phyloP scores from a whole-genome alignment of 2,797 vertebrate species.

The Amphiprion clarkii region DNA sequence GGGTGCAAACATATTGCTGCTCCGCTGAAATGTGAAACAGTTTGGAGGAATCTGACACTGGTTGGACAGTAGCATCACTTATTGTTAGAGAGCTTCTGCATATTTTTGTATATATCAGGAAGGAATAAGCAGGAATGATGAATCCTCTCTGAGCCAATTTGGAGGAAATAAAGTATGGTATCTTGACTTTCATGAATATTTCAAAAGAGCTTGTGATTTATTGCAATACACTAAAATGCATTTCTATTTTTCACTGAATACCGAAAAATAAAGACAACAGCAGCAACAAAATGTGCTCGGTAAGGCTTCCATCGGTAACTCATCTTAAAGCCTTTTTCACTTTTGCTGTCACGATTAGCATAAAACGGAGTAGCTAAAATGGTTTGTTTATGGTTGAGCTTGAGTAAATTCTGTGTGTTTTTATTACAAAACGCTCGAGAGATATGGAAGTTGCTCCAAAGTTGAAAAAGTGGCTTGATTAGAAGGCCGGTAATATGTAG shows the following conservation, averaged over 20 bases:
- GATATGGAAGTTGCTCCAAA: slow-evolving; percentile 22
- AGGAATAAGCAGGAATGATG: background rate
- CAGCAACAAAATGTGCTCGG: too few relatives aligned
- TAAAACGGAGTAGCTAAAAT: background rate
- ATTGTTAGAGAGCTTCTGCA: background rate
- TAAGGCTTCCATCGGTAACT: too few relatives aligned
- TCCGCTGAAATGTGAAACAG: background rate
- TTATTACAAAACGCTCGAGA: slow-evolving; percentile 36
- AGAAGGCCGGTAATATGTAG: background rate
- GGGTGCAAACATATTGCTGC: slow-evolving; percentile 4
- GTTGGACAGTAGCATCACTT: background rate
- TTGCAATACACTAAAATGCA: background rate
- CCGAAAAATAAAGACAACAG: background rate
- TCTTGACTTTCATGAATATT: background rate
- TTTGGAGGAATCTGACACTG: background rate
- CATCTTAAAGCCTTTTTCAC: background rate
- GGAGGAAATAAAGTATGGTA: background rate
- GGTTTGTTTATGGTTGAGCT: background rate
- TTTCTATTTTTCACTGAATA: slow-evolving; percentile 13
- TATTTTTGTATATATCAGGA: too few relatives aligned
- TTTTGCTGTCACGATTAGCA: background rate
- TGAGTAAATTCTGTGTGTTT: slow-evolving; percentile 34
- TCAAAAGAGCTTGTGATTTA: background rate
- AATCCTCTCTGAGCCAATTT: background rate
- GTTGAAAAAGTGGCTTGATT: slow-evolving; percentile 35